Evolutionary conservation across 1,140 invertebrate genomes (phyloP).

Genomic region (Contarinia nasturtii): DNA sequence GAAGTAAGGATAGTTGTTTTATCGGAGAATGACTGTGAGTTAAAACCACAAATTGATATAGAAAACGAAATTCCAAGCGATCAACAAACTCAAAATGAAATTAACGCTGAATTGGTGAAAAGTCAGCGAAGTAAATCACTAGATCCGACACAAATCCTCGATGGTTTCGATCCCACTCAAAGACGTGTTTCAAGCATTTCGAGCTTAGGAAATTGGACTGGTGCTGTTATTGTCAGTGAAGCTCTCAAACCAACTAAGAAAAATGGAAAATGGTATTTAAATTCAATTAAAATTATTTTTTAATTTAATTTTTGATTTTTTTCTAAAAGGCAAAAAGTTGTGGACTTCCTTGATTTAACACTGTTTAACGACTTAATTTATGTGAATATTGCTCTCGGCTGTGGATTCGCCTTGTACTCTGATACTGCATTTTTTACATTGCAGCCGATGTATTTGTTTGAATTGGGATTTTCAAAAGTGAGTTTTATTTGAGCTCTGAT

Average conservation of each 20-base stretch:
- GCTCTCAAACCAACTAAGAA: constrained; percentile 8
- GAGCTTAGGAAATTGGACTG: constrained; percentile 24
- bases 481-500: constrained; percentile 8
- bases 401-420: constrained; percentile 30
- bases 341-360: constrained; percentile 33
- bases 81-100: too few relatives aligned
- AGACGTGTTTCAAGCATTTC: constrained; percentile 20
- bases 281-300: too few relatives aligned
- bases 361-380: constrained; percentile 34
- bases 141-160: not conserved
- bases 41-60: too few relatives aligned
- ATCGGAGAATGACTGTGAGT: too few relatives aligned
- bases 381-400: constrained; percentile 36
- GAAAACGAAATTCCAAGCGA: too few relatives aligned
- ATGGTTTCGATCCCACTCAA: constrained; percentile 1
- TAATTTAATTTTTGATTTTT: too few relatives aligned
- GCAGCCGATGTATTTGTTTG: constrained; percentile 30
- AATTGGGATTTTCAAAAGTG: constrained; percentile 27
- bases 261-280: too few relatives aligned
- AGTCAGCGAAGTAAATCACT: too few relatives aligned
- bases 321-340: constrained; percentile 24
- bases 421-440: constrained; percentile 41
- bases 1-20: too few relatives aligned
- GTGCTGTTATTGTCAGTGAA: constrained; percentile 18
- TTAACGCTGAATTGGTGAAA: too few relatives aligned